Conservation (phyloP, 2,113 vertebrate genomes). For the Australoheros scitulus region DNA sequence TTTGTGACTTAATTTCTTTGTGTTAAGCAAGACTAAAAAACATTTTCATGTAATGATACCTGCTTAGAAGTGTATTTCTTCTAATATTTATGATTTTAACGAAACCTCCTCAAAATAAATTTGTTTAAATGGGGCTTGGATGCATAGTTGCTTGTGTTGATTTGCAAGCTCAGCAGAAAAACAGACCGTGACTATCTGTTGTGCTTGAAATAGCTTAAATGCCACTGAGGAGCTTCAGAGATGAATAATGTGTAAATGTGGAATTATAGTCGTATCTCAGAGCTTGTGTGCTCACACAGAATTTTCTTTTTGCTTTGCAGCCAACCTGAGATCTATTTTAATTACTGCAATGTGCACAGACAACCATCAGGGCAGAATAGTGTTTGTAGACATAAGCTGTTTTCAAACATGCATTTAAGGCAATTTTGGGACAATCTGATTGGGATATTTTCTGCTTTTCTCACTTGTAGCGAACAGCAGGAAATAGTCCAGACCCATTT, state of each 20-base stretch:
- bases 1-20: neutral
- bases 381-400: slow-evolving; percentile 2
- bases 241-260: neutral
- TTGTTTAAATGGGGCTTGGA: neutral
- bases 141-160: neutral
- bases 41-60: neutral
- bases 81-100: neutral
- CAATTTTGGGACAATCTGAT: neutral
- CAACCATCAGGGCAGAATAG: neutral
- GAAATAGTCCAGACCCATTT: neutral
- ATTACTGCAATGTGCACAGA: neutral
- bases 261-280: neutral
- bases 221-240: neutral
- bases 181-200: neutral
- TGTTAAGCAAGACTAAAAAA: neutral
- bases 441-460: neutral
- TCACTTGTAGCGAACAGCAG: neutral
- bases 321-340: slow-evolving; percentile 2
- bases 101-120: neutral
- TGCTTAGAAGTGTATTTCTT: neutral
- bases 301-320: neutral
- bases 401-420: neutral
- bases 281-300: neutral
- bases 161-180: slow-evolving; percentile 13
- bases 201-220: slow-evolving; percentile 3